Evolutionary conservation across 2,888 invertebrate genomes (phyloP).

Genomic region (Aromia moschata): DNA sequence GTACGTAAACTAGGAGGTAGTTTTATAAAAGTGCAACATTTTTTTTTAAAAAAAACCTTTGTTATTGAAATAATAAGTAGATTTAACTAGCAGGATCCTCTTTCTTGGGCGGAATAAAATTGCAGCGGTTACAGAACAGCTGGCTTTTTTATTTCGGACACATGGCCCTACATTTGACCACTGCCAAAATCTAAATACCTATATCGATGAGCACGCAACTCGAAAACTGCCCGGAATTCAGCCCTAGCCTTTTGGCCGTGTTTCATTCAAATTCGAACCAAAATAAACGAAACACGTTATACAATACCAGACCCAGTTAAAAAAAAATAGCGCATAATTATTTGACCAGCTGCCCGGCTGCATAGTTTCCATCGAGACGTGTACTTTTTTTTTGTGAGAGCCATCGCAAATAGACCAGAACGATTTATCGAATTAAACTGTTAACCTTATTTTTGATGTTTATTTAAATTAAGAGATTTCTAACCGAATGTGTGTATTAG

Average conservation of each 20-base stretch:
- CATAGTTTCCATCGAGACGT: neutral
- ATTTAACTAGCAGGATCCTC: neutral
- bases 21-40: too few species aligned
- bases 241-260: constrained; percentile 4
- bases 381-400: neutral
- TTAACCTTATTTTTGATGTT: constrained; percentile 38
- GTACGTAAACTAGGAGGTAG: too few species aligned
- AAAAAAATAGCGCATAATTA: neutral
- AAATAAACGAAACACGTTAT: constrained; percentile 9
- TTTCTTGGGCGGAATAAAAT: neutral
- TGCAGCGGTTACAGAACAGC: constrained; percentile 10
- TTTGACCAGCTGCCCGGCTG: neutral
- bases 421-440: neutral
- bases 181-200: constrained; percentile 17
- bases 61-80: too few species aligned
- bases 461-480: constrained; percentile 40
- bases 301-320: constrained; percentile 3
- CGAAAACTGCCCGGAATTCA: constrained; percentile 1
- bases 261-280: constrained; percentile 12
- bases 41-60: too few species aligned
- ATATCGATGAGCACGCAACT: neutral
- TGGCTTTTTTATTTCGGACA: constrained; percentile 18
- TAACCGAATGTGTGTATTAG: constrained; percentile 40
- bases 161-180: constrained; percentile 14
- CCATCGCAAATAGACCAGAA: constrained; percentile 1